phyloP scores from a whole-genome alignment of 1,140 invertebrate genomes.

The Diabrotica undecimpunctata region DNA sequence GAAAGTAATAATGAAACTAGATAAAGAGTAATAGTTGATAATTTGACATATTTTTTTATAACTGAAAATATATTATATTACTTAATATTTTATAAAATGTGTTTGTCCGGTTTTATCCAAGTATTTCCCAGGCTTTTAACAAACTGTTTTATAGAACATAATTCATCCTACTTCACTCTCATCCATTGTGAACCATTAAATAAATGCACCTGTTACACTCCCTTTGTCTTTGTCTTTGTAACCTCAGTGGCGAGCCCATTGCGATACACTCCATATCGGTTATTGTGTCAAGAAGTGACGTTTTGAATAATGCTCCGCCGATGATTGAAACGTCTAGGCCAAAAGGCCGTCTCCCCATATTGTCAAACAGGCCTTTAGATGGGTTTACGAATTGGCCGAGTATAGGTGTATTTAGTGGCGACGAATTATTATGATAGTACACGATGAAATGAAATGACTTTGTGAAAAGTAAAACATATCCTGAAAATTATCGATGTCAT shows the following conservation, averaged over 20 bases:
- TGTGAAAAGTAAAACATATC: too few relatives aligned
- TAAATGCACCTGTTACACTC: conserved; percentile 18
- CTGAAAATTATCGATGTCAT: too few relatives aligned
- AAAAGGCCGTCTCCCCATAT: conserved; percentile 4
- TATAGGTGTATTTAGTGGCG: not conserved
- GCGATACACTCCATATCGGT: conserved; percentile 19
- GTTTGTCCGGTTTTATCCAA: too few relatives aligned
- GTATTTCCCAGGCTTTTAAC: too few relatives aligned
- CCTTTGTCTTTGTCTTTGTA: conserved; percentile 9
- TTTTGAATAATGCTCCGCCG: conserved; percentile 18
- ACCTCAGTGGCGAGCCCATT: not conserved
- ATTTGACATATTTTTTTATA: too few relatives aligned
- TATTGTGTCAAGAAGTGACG: conserved; percentile 20
- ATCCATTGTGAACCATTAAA: not conserved
- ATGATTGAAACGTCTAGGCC: conserved; percentile 16
- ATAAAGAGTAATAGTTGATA: too few relatives aligned
- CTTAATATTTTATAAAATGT: too few relatives aligned
- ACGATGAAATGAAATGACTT: too few relatives aligned
- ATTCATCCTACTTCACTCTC: not conserved
- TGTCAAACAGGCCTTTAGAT: conserved; percentile 5
- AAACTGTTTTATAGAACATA: not conserved
- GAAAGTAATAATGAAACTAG: too few relatives aligned
- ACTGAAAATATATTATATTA: too few relatives aligned
- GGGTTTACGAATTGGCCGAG: not conserved
- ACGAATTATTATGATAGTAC: too few relatives aligned